These are phyloP conservation scores for Epinephelus malabaricus DNA, from an alignment of 2,797 vertebrate genomes.

Conservation along the genomic window DNA sequence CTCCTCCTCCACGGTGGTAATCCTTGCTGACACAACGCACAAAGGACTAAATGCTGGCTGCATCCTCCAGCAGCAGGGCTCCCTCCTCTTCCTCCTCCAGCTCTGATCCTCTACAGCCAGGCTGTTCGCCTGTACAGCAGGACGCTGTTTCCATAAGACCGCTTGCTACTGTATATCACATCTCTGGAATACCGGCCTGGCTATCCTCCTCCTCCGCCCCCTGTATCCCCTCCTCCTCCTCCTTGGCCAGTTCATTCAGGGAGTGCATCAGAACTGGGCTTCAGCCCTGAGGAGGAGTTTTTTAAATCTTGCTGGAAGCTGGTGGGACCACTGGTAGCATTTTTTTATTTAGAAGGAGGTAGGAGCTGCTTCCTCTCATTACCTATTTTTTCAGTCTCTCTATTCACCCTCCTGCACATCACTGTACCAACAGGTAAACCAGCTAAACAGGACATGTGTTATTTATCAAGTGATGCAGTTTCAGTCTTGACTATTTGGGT, in stretches of 20 bases:
- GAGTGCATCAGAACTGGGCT: conserved; percentile 61
- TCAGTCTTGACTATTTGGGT: conserved; percentile 14
- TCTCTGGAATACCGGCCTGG: conserved; percentile 64
- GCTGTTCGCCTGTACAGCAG: conserved; percentile 39
- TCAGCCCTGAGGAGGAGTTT: conserved; percentile 47
- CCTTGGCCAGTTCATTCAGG: conserved; percentile 66
- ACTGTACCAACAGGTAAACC: conserved; percentile 79
- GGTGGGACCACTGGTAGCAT: conserved; percentile 41
- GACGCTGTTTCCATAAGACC: conserved; percentile 58
- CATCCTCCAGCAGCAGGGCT: conserved; percentile 66
- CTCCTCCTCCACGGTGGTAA: conserved; percentile 74
- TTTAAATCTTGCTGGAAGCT: conserved; percentile 45
- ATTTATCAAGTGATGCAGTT: conserved; percentile 39
- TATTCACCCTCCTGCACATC: conserved; percentile 46
- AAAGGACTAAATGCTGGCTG: conserved; percentile 78
- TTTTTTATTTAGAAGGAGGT: conserved; percentile 51
- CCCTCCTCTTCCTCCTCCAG: conserved; percentile 50
- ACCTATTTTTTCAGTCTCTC: conserved; percentile 29
- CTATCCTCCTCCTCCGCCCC: conserved; percentile 53
- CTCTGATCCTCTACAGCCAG: conserved; percentile 50
- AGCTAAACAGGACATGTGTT: conserved; percentile 38
- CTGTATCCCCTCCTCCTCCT: conserved; percentile 37
- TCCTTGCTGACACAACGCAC: conserved; percentile 84
- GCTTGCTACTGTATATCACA: conserved; percentile 52
- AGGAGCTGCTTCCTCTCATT: conserved; percentile 48